phyloP scores from a whole-genome alignment of 2,113 vertebrate species.

The Scophthalmus maximus region DNA sequence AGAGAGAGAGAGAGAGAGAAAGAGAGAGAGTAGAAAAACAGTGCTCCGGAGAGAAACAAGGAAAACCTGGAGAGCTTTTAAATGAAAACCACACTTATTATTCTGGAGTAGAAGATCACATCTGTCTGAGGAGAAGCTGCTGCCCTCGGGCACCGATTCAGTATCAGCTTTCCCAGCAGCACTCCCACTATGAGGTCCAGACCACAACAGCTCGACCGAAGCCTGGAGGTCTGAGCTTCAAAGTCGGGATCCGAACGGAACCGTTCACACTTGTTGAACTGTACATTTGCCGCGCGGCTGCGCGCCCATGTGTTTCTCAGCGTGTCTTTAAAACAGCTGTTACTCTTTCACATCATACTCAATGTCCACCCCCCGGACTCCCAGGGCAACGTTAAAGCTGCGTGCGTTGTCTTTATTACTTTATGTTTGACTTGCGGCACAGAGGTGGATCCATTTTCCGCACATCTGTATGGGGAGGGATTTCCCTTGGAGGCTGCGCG shows the following conservation, averaged over 20 bases:
- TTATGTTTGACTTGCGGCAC: background rate
- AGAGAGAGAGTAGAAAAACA: background rate
- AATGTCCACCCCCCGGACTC: background rate
- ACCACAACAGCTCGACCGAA: constrained; percentile 29
- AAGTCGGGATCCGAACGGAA: constrained; percentile 36
- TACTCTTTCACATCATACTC: constrained; percentile 2
- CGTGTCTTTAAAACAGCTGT: constrained; percentile 8
- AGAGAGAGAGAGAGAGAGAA: background rate
- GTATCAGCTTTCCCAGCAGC: constrained; percentile 52
- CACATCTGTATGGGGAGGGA: constrained; percentile 10
- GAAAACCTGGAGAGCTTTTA: constrained; percentile 6
- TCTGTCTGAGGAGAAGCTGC: constrained; percentile 43
- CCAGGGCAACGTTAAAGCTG: background rate
- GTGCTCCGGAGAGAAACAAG: background rate
- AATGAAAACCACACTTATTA: constrained; percentile 43
- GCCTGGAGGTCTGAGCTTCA: constrained; percentile 43
- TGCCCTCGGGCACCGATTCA: constrained; percentile 18
- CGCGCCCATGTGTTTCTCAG: constrained; percentile 25
- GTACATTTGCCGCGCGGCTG: background rate
- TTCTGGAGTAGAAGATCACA: constrained; percentile 6
- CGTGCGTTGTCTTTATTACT: background rate
- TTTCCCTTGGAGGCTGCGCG: constrained; percentile 14
- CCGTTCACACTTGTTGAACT: constrained; percentile 45
- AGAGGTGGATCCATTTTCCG: background rate
- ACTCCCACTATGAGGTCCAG: constrained; percentile 32